These are phyloP conservation scores for Sphyrna mokarran DNA, from an alignment of 2,113 vertebrate species.

Conservation along the genomic window DNA sequence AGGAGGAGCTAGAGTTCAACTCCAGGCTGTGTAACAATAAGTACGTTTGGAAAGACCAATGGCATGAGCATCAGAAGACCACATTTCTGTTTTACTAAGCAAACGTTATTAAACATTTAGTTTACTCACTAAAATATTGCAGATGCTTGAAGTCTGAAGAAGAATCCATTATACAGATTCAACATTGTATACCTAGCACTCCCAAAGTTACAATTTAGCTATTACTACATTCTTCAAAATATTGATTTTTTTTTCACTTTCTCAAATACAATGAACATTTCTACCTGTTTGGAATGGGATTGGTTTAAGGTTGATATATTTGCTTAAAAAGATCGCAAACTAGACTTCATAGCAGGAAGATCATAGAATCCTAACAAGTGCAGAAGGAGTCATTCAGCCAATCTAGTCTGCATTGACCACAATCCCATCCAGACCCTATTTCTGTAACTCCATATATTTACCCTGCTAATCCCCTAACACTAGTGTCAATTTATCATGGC, in stretches of 20 bases:
- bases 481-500: too few relatives aligned
- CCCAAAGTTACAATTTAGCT: neutral
- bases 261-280: neutral
- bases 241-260: neutral
- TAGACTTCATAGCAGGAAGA: neutral
- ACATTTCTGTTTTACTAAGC: neutral
- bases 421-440: too few relatives aligned
- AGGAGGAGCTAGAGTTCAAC: neutral
- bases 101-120: too few relatives aligned
- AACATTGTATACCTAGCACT: too few relatives aligned
- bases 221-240: neutral
- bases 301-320: neutral
- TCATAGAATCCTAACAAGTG: too few relatives aligned
- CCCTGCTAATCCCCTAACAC: too few relatives aligned
- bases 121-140: too few relatives aligned
- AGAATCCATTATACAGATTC: too few relatives aligned
- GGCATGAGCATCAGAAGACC: neutral
- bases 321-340: neutral
- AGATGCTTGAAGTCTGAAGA: too few relatives aligned
- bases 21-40: neutral
- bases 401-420: too few relatives aligned
- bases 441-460: too few relatives aligned
- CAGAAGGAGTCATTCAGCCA: too few relatives aligned
- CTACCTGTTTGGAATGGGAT: neutral
- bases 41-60: neutral